These are phyloP conservation scores for Seira musarum DNA, from an alignment of 2,888 invertebrate genomes.

Conservation along the genomic window DNA sequence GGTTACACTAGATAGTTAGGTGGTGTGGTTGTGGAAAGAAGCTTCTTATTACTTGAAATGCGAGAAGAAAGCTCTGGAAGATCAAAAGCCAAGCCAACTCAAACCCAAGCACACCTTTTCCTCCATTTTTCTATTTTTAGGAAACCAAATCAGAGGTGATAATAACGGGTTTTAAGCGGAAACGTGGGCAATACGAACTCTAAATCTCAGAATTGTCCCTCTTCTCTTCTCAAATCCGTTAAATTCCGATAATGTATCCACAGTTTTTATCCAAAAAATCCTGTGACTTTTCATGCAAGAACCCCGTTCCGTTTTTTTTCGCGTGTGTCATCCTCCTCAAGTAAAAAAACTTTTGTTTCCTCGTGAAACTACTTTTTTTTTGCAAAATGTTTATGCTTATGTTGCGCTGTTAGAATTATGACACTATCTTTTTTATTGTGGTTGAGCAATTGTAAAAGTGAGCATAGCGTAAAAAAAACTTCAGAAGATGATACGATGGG, in stretches of 20 bases:
- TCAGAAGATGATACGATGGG: not conserved
- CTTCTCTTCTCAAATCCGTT: too few species aligned
- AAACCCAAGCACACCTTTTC: too few species aligned
- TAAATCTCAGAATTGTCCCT: too few species aligned
- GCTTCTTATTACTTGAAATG: not conserved
- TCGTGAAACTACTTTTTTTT: too few species aligned
- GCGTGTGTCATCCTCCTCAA: not conserved
- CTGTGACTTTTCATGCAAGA: not conserved
- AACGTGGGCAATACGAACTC: too few species aligned
- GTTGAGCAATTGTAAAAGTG: slow-evolving; percentile 4
- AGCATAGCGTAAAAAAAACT: not conserved
- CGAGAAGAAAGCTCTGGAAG: not conserved
- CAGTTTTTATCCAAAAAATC: too few species aligned
- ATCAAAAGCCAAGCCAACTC: not conserved
- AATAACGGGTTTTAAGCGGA: too few species aligned
- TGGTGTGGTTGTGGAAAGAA: not conserved
- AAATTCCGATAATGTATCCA: too few species aligned
- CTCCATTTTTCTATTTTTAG: too few species aligned
- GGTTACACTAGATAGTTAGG: too few species aligned
- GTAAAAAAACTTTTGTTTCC: not conserved
- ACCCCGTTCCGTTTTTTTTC: not conserved
- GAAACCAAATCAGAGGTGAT: too few species aligned
- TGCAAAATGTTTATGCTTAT: slow-evolving; percentile 7
- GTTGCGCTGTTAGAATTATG: slow-evolving; percentile 6
- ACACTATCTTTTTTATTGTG: slow-evolving; percentile 3